phyloP scores from a whole-genome alignment of 2,888 invertebrate species.

The Lobophora halterata region DNA sequence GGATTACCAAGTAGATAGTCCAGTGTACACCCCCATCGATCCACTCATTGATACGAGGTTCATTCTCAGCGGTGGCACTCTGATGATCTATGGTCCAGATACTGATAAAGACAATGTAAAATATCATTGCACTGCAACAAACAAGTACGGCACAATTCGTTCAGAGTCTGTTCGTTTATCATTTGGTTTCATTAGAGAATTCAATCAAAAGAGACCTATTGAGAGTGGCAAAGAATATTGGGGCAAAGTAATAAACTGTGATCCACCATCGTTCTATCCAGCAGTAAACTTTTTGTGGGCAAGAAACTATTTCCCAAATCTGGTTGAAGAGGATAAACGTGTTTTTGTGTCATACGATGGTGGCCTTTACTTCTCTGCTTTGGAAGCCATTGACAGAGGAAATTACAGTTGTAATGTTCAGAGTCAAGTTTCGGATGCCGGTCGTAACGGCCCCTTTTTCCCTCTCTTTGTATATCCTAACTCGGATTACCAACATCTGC shows the following conservation, averaged over 20 bases:
- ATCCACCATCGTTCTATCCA: conserved; percentile 95
- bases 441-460: conserved; percentile 95
- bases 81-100: conserved; percentile 93
- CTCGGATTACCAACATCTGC: conserved; percentile 93
- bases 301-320: conserved; percentile 92
- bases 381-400: conserved; percentile 94
- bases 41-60: conserved; percentile 87
- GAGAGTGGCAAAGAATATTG: conserved; percentile 95
- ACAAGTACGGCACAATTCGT: conserved; percentile 92
- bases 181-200: conserved; percentile 95
- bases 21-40: conserved; percentile 87
- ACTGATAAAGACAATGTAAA: conserved; percentile 90
- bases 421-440: conserved; percentile 91
- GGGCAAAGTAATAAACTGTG: conserved; percentile 96
- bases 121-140: conserved; percentile 96
- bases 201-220: conserved; percentile 91
- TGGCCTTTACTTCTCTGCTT: conserved; percentile 95
- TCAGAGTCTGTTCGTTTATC: conserved; percentile 93
- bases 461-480: conserved; percentile 90
- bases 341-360: conserved; percentile 97
- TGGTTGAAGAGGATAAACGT: conserved; percentile 95
- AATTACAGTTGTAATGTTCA: conserved; percentile 96
- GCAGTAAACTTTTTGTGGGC: conserved; percentile 95
- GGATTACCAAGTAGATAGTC: conserved; percentile 89
- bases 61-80: conserved; percentile 94